phyloP scores from a whole-genome alignment of 2,113 vertebrate species.

The Cettia cetti region DNA sequence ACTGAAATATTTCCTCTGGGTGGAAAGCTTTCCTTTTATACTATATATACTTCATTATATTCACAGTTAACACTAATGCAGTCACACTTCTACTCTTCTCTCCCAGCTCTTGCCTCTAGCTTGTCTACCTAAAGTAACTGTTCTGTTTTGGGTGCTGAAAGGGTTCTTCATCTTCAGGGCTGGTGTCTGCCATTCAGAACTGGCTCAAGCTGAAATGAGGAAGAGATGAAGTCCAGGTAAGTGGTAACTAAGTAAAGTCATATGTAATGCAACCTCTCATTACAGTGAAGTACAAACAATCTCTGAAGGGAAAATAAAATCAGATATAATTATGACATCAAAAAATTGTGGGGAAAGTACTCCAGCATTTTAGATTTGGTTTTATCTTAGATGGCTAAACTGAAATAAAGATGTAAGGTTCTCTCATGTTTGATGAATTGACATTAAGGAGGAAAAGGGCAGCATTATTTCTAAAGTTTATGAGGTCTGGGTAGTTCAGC shows the following conservation, averaged over 20 bases:
- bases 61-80: not conserved
- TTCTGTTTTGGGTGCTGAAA: not conserved
- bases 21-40: not conserved
- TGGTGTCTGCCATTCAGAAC: not conserved
- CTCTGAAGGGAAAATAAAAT: not conserved
- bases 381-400: not conserved
- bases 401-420: not conserved
- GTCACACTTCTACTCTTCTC: not conserved
- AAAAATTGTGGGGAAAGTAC: not conserved
- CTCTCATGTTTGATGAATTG: not conserved
- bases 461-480: not conserved
- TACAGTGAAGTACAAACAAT: not conserved
- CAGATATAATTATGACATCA: not conserved
- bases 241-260: not conserved
- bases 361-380: not conserved
- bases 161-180: not conserved
- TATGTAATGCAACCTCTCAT: not conserved
- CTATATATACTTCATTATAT: not conserved
- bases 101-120: not conserved
- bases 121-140: not conserved
- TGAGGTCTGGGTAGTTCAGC: not conserved
- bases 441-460: not conserved
- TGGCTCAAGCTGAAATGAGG: not conserved
- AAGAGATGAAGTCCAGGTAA: not conserved
- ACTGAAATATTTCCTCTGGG: not conserved